Percentiles rank a stretch among this genome's conserved stretches.
phyloP scores from a whole-genome alignment of 2,113 vertebrate genomes.

The Mesocricetus auratus region DNA sequence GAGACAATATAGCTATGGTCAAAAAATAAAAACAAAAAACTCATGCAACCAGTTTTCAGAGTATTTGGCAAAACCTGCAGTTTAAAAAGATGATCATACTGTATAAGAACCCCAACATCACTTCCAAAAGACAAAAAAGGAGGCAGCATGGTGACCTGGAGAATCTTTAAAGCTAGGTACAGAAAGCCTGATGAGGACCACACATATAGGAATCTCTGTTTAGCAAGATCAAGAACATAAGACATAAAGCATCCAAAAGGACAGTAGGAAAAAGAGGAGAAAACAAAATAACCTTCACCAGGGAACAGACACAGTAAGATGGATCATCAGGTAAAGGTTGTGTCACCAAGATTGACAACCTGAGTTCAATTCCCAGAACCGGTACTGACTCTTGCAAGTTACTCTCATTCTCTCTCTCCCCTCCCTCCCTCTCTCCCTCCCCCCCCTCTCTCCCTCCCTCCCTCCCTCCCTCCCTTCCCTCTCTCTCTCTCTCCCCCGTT shows the following conservation, averaged over 20 bases:
- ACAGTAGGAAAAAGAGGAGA: not conserved
- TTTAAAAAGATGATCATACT: not conserved
- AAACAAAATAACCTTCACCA: not conserved
- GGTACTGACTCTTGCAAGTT: not conserved
- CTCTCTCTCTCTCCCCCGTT: too few species aligned
- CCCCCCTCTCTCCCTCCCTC: too few species aligned
- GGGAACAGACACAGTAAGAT: not conserved
- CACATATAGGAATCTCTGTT: not conserved
- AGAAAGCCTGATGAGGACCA: fast-evolving
- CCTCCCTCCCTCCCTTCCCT: too few species aligned
- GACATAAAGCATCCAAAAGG: not conserved
- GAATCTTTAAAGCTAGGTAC: not conserved
- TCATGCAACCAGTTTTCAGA: not conserved
- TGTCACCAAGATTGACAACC: not conserved
- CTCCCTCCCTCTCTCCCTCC: too few species aligned
- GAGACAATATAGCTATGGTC: fast-evolving
- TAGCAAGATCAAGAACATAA: not conserved
- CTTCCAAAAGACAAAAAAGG: not conserved
- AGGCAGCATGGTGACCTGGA: fast-evolving
- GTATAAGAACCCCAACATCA: not conserved
- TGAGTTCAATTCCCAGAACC: not conserved
- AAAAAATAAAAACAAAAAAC: not conserved
- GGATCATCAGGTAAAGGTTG: not conserved
- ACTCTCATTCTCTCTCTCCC: too few species aligned
- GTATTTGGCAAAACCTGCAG: not conserved